These are phyloP conservation scores for Trinectes maculatus DNA, from an alignment of 2,113 vertebrate species.

Conservation along the genomic window DNA sequence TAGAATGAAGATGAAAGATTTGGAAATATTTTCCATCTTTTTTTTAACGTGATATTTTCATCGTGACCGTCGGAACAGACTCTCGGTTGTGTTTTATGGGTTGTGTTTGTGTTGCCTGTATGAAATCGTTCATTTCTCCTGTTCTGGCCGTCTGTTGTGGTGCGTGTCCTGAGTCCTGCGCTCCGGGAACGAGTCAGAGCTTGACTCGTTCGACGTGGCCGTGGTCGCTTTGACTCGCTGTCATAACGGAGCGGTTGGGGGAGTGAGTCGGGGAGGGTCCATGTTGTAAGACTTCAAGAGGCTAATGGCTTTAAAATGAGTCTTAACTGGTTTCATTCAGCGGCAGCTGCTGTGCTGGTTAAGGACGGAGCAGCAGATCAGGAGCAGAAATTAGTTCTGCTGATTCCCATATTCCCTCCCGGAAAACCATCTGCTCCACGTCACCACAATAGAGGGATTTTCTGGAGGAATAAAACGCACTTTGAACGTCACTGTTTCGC, in stretches of 20 bases:
- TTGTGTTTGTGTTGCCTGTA: too few species aligned
- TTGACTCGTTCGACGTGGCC: constrained; percentile 58
- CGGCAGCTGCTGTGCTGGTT: constrained; percentile 90
- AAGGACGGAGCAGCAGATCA: constrained; percentile 79
- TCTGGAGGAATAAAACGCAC: constrained; percentile 85
- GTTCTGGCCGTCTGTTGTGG: too few species aligned
- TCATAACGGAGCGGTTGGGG: too few species aligned
- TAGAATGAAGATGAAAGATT: too few species aligned
- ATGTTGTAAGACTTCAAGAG: constrained; percentile 49
- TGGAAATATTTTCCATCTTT: too few species aligned
- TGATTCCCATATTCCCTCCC: constrained; percentile 91
- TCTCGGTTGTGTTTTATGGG: too few species aligned
- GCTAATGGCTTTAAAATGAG: constrained; percentile 96
- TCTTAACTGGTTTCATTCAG: constrained; percentile 98
- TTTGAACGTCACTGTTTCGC: constrained; percentile 82
- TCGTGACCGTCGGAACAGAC: too few species aligned
- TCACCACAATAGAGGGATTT: constrained; percentile 98
- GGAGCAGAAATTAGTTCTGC: constrained; percentile 99
- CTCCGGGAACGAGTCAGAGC: not conserved
- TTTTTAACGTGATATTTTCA: too few species aligned
- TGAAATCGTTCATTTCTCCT: too few species aligned
- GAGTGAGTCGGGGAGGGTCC: constrained; percentile 46
- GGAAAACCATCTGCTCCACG: constrained; percentile 98
- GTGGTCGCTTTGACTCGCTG: constrained; percentile 36
- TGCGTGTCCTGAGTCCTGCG: too few species aligned